Evolutionary conservation across 2,113 vertebrate genomes (phyloP).

Genomic region (Xenopus borealis): DNA sequence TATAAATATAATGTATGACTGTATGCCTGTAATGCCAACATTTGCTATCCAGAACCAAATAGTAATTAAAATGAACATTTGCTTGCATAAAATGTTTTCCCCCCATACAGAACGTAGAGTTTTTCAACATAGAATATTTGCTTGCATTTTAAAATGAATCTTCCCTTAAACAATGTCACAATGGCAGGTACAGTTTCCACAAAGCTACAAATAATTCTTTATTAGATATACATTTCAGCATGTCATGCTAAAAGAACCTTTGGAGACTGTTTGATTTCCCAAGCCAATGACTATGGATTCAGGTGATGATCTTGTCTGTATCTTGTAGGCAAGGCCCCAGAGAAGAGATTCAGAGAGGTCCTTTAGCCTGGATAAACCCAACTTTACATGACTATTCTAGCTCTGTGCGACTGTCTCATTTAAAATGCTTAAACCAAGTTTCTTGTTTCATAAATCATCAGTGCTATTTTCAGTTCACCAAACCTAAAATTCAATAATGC

Average conservation of each 20-base stretch:
- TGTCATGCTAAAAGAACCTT: conserved; percentile 12
- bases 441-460: conserved; percentile 44
- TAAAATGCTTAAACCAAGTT: conserved; percentile 37
- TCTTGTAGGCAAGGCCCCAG: conserved; percentile 14
- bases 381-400: conserved; percentile 27
- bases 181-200: background rate
- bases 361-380: conserved; percentile 23
- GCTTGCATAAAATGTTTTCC: no score
- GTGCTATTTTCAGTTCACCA: conserved; percentile 43
- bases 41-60: no score
- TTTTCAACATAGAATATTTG: no score
- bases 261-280: conserved; percentile 35
- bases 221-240: background rate
- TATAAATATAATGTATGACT: no score
- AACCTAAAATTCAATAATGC: conserved; percentile 41
- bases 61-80: no score
- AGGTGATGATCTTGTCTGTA: conserved; percentile 24
- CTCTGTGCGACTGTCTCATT: conserved; percentile 23
- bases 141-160: no score
- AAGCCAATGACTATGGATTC: conserved; percentile 13
- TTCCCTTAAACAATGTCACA: background rate
- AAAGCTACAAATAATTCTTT: background rate
- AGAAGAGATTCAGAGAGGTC: conserved; percentile 6
- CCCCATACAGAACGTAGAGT: no score
- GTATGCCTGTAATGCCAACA: no score